Conservation (phyloP, 1,140 invertebrate species). For the Dryas iulia region DNA sequence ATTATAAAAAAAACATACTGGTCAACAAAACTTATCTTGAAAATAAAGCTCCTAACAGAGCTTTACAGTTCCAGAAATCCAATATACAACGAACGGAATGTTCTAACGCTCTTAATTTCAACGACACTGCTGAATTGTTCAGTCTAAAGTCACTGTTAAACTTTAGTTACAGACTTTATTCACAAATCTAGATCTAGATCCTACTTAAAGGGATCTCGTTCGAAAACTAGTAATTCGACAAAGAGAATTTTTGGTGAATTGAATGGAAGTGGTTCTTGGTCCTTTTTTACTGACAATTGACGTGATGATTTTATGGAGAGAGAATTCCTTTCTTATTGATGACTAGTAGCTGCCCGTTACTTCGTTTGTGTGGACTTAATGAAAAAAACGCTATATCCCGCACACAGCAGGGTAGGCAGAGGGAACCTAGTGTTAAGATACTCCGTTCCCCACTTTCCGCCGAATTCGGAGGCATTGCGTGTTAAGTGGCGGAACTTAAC, state of each 20-base stretch:
- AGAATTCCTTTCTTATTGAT: background rate
- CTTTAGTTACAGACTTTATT: background rate
- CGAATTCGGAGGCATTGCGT: too few relatives aligned
- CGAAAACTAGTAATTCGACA: background rate
- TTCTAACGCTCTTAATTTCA: background rate
- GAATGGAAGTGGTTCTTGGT: background rate
- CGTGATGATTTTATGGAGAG: background rate
- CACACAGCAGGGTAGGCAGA: too few relatives aligned
- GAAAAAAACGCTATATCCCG: too few relatives aligned
- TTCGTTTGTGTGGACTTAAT: too few relatives aligned
- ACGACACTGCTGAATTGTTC: background rate
- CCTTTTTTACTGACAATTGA: background rate
- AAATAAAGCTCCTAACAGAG: background rate
- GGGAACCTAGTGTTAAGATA: too few relatives aligned
- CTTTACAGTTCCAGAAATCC: background rate
- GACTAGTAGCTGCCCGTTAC: too few relatives aligned
- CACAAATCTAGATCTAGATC: background rate
- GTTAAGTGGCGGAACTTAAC: too few relatives aligned
- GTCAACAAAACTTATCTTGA: too few relatives aligned
- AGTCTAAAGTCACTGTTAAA: background rate
- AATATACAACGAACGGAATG: background rate
- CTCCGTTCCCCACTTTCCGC: too few relatives aligned
- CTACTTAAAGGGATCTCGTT: background rate
- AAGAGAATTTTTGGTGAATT: background rate
- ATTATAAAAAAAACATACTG: too few relatives aligned